Percentiles rank a stretch among this genome's conserved stretches.
Evolutionary conservation across 2,888 invertebrate species (phyloP).

Genomic region (Harmothoe impar): DNA sequence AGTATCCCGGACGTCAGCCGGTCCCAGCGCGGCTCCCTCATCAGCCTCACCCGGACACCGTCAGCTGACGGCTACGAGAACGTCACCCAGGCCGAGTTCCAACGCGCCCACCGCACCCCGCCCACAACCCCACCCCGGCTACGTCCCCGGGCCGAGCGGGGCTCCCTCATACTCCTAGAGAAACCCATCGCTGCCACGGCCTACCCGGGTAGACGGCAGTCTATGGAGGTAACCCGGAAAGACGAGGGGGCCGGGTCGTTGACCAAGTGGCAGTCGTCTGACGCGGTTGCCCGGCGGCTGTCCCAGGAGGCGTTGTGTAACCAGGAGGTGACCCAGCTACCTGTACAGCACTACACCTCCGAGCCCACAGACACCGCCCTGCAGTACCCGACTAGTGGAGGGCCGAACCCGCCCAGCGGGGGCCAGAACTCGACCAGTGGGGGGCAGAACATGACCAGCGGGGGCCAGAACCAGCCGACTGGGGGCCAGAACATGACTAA

Average conservation of each 20-base stretch:
- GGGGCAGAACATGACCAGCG: background rate
- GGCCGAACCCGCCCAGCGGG: background rate
- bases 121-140: background rate
- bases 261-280: background rate
- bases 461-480: background rate
- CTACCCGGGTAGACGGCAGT: conserved; percentile 11
- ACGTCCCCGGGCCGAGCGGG: background rate
- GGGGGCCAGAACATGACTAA: background rate
- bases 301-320: background rate
- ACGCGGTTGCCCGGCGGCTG: background rate
- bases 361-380: no score
- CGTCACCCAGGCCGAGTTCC: conserved; percentile 9
- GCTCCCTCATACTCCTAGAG: background rate
- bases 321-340: background rate
- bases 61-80: conserved; percentile 31
- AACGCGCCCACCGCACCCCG: background rate
- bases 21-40: background rate
- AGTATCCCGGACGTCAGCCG: background rate
- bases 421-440: background rate
- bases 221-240: background rate
- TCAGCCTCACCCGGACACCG: conserved; percentile 3
- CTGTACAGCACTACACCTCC: no score
- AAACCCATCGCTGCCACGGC: background rate
- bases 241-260: background rate
- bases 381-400: background rate